Evolutionary conservation across 2,113 vertebrate genomes (phyloP), one percentile per base, ranked within the genome.

Genomic region (Saimiri boliviensis): DNA sequence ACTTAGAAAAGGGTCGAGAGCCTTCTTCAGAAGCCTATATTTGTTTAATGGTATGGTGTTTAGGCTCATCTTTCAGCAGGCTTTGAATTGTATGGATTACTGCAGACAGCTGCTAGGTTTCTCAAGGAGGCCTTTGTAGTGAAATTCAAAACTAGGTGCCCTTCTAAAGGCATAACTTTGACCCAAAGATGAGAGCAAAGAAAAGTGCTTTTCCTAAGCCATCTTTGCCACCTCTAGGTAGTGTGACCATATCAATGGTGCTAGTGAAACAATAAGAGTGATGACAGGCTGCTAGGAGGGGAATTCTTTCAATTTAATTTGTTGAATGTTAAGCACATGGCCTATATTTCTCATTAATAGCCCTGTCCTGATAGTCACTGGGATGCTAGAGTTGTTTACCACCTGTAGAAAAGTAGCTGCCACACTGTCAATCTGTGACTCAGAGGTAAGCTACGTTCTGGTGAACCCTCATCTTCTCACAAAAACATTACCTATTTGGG

Each of bases 81-180:
- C 32, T 54, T 35, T 86, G 60, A 96, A 95, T 88, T 88, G 3
- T 13, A 56, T 82, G 68, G 85, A 81, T 93, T 96, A 74, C 40
- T 92, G 47, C 11, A 82, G 83, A 91, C 95, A 96, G 32, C 66
- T 89, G 63, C 40, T 32, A 63, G 60, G n/a, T 76, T 97, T 80
- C 56, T 92, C 70, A 91, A 91, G 88, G 70, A 94, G 20, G 70
- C 2, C 21, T 93, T 94, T 97, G 68, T 81, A 95, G 87, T 94
- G 60, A 92, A 81, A 93, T 83, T 83, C 92, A 30, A 37, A 52
- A 60, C 37, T 58, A 32, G 10, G 19, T 93, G 45, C 27, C 68
- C 37, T 92, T 94, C 49, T 73, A 90, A 82, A 90, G 56, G 83
- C 52, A 47, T 2, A 86, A 13, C 56, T 93, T 92, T 92, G 66